Base-by-base conservation (phyloP, 2,888 invertebrate genomes). In the Clostera curtula region DNA sequence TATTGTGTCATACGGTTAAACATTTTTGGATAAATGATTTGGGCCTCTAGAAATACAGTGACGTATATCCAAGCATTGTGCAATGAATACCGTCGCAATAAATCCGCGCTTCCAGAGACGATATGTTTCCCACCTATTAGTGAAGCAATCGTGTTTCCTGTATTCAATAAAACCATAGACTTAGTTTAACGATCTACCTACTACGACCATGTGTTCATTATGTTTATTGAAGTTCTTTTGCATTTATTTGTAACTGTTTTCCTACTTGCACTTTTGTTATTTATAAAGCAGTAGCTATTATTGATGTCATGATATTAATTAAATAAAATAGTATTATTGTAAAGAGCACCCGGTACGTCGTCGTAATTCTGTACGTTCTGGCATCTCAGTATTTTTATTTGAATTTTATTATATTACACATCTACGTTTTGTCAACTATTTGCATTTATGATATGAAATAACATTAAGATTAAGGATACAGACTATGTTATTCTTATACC, bases 61-160 rank as follows among this genome's bases (percentile, higher is more conserved):
- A n/a, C n/a, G n/a, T n/a, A n/a, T n/a, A n/a, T n/a, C n/a, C n/a
- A n/a, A n/a, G n/a, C n/a, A n/a, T n/a, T n/a, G n/a, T n/a, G n/a
- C n/a, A n/a, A n/a, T n/a, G n/a, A n/a, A n/a, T n/a, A n/a, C n/a
- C n/a, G n/a, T n/a, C n/a, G n/a, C n/a, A n/a, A n/a, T n/a, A n/a
- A n/a, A n/a, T n/a, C n/a, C n/a, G n/a, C n/a, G n/a, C n/a, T n/a
- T n/a, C 16, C 5, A 16, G 7, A 16, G 16, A 5, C n/a, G 27
- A 25, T 10, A 25, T 34, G 36, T 50, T 59, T 68, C 75, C 76
- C 76, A 77, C 76, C 76, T 72, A 57, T n/a, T n/a, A 47, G 40
- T 37, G 46, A 55, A 58, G 34, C 42, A 51, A 56, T 55, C 54
- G 46, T 49, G 50, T 60, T 62, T 55, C 55, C 56, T 65, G 59